phyloP scores from a whole-genome alignment of 2,113 vertebrate genomes.

The Chaetura pelagica region DNA sequence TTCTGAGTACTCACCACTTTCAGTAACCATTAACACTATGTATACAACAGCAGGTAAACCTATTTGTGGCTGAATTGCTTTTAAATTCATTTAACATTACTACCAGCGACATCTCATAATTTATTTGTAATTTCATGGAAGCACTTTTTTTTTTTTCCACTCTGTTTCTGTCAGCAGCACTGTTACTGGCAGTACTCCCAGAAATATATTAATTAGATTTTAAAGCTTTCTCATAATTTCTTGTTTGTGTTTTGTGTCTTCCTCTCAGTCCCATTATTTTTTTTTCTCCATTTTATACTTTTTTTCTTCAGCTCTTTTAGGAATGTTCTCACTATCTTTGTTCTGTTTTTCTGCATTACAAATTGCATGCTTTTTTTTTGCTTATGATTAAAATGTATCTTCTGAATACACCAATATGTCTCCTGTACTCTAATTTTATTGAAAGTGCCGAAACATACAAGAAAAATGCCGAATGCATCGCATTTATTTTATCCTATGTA shows the following conservation, averaged over 20 bases:
- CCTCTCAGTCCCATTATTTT: background rate
- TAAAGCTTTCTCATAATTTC: background rate
- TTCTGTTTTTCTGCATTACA: background rate
- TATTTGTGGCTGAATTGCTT: background rate
- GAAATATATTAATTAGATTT: background rate
- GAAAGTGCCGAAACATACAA: background rate
- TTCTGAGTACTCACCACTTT: background rate
- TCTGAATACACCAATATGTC: background rate
- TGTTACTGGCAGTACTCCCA: background rate
- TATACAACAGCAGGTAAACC: background rate
- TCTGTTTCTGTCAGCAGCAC: background rate
- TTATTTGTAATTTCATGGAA: background rate
- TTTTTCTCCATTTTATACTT: background rate
- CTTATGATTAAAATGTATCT: background rate
- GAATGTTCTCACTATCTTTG: background rate
- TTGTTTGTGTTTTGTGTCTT: background rate
- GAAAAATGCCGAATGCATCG: background rate
- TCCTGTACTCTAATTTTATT: background rate
- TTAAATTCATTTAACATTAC: background rate
- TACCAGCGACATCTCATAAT: background rate
- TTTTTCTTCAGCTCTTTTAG: background rate
- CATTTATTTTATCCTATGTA: background rate
- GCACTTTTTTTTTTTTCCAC: background rate
- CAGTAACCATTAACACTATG: background rate
- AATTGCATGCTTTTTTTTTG: background rate